These are phyloP conservation scores for Arremon aurantiirostris DNA, from an alignment of 2,797 vertebrate species.

Conservation along the genomic window DNA sequence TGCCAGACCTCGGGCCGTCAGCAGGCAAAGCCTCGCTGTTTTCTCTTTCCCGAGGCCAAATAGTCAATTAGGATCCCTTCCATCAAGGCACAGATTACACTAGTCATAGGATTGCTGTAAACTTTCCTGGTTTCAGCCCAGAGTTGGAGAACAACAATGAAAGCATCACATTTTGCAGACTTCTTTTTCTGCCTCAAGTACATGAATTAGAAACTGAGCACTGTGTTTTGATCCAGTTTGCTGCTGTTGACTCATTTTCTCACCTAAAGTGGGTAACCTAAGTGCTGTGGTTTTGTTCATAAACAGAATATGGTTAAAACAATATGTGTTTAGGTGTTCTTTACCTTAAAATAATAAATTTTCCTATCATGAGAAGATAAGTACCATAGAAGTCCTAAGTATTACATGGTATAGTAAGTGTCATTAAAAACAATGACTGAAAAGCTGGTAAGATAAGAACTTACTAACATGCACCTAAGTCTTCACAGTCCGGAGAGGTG, in stretches of 20 bases:
- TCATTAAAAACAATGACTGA: neutral
- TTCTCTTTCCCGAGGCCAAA: neutral
- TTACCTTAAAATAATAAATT: neutral
- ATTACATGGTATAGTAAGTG: neutral
- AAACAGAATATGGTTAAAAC: neutral
- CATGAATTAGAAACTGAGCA: neutral
- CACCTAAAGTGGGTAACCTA: neutral
- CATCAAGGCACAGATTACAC: neutral
- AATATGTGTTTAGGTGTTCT: neutral
- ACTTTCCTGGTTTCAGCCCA: neutral
- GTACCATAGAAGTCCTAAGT: neutral
- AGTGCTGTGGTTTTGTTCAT: rapidly evolving
- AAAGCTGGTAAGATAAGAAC: neutral
- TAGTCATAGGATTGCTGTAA: neutral
- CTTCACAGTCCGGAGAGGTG: neutral
- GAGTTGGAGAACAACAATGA: neutral
- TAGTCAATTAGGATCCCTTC: neutral
- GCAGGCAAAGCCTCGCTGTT: neutral
- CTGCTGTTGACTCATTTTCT: neutral
- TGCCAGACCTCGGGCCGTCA: neutral
- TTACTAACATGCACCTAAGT: neutral
- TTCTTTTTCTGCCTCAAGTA: neutral
- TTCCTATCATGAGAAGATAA: neutral
- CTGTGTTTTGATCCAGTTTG: neutral
- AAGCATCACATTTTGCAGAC: neutral